A percentile compares a stretch with the other conserved stretches of the same genome.
These are phyloP conservation scores for Brachionichthys hirsutus DNA, from an alignment of 2,113 vertebrate genomes.

Conservation along the genomic window DNA sequence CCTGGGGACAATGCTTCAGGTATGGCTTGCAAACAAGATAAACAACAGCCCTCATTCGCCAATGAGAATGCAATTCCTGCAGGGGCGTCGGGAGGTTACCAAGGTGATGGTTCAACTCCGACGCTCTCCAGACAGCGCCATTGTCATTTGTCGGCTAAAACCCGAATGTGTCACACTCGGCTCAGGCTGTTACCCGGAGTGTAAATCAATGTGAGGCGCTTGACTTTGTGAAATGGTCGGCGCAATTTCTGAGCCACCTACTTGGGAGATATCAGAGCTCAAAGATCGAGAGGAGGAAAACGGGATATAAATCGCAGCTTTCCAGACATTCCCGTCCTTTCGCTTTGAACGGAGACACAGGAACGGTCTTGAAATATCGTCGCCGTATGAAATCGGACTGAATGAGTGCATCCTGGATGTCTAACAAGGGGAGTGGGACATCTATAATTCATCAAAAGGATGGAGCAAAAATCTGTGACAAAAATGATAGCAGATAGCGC, in stretches of 20 bases:
- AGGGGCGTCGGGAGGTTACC: conserved; percentile 57
- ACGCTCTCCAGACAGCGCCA: conserved; percentile 54
- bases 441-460: conserved; percentile 75
- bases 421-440: conserved; percentile 50
- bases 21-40: conserved; percentile 41
- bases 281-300: conserved; percentile 31
- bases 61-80: conserved; percentile 40
- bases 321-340: conserved; percentile 55
- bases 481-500: conserved; percentile 72
- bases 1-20: conserved; percentile 29
- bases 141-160: conserved; percentile 64
- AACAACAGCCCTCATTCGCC: conserved; percentile 50
- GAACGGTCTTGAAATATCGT: conserved; percentile 52
- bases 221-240: conserved; percentile 67
- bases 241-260: conserved; percentile 56
- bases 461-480: conserved; percentile 70
- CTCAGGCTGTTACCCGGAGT: conserved; percentile 60
- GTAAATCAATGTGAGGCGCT: conserved; percentile 65
- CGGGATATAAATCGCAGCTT: conserved; percentile 50
- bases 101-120: conserved; percentile 67
- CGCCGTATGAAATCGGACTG: conserved; percentile 66
- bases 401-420: conserved; percentile 58
- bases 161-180: conserved; percentile 40
- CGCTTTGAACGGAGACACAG: conserved; percentile 34
- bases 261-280: conserved; percentile 55